A percentile compares a stretch with the other conserved stretches of the same genome.
Conservation (phyloP, 2,888 invertebrate genomes). For the Zonitis immaculata region DNA sequence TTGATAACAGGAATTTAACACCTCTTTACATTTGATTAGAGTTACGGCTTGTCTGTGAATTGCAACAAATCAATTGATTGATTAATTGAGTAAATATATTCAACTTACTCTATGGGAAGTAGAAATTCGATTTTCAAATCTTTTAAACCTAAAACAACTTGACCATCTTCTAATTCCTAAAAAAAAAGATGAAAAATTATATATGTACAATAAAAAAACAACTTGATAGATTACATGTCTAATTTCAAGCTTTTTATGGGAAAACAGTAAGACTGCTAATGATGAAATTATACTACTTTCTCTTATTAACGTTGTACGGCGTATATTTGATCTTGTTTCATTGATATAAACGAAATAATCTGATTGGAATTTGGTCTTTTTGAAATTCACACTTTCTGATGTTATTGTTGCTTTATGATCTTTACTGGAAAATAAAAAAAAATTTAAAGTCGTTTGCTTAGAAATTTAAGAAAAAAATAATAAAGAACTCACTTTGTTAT, state of each 20-base stretch:
- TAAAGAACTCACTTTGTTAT: slow-evolving; percentile 53
- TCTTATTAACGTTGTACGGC: slow-evolving; percentile 54
- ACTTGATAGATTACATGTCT: slow-evolving; percentile 37
- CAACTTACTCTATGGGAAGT: slow-evolving; percentile 47
- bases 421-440: slow-evolving; percentile 46
- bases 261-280: slow-evolving; percentile 56
- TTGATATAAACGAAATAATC: slow-evolving; percentile 55
- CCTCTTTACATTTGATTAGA: slow-evolving; percentile 38
- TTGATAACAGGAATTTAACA: slow-evolving; percentile 32
- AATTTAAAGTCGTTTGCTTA: too few species aligned
- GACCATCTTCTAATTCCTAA: slow-evolving; percentile 28
- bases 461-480: not conserved
- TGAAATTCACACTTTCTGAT: slow-evolving; percentile 62
- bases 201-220: not conserved
- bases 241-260: slow-evolving; percentile 35
- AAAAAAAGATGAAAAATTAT: slow-evolving; percentile 13
- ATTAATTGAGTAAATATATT: not conserved
- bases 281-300: slow-evolving; percentile 59
- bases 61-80: too few species aligned
- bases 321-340: slow-evolving; percentile 54
- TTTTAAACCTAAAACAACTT: slow-evolving; percentile 40
- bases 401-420: slow-evolving; percentile 56
- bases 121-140: slow-evolving; percentile 43
- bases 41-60: slow-evolving; percentile 53
- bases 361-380: slow-evolving; percentile 47